phyloP scores from a whole-genome alignment of 2,113 vertebrate genomes.

The Larimichthys crocea region DNA sequence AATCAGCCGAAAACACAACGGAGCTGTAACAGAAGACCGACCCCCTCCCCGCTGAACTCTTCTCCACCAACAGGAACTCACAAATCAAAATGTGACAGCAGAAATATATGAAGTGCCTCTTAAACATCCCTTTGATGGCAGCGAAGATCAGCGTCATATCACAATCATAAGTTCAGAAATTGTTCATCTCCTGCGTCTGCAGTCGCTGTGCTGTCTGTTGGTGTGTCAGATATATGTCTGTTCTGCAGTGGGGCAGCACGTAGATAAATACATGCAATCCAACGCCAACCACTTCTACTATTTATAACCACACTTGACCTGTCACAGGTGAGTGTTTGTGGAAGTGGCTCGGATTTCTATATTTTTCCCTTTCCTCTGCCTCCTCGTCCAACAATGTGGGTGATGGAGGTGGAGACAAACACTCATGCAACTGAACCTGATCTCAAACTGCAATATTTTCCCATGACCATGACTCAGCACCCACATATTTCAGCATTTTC shows the following conservation, averaged over 20 bases:
- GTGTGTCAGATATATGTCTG: not conserved
- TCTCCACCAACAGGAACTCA: slow-evolving; percentile 13
- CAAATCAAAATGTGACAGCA: slow-evolving; percentile 34
- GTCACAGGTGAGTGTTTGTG: not conserved
- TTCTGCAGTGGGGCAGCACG: not conserved
- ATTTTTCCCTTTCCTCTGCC: not conserved
- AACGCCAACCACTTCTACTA: not conserved
- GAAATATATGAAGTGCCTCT: slow-evolving; percentile 14
- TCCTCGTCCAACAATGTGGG: slow-evolving; percentile 2
- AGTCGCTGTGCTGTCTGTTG: too few relatives aligned
- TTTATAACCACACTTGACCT: not conserved
- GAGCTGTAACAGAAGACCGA: slow-evolving; percentile 8
- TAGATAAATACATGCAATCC: not conserved
- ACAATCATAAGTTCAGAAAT: slow-evolving; percentile 12
- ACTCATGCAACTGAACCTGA: not conserved
- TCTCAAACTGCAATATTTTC: not conserved
- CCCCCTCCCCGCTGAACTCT: not conserved
- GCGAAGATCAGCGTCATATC: slow-evolving; percentile 17
- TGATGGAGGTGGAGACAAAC: slow-evolving; percentile 14
- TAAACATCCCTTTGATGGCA: slow-evolving; percentile 30
- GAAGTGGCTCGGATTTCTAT: not conserved
- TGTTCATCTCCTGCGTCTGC: not conserved
- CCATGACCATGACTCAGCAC: not conserved
- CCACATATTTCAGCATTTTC: not conserved
- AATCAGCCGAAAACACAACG: slow-evolving; percentile 24